Evolutionary conservation across 92 coral and sea anemone genomes (phyloP).

Genomic region (Actinernus sp.): DNA sequence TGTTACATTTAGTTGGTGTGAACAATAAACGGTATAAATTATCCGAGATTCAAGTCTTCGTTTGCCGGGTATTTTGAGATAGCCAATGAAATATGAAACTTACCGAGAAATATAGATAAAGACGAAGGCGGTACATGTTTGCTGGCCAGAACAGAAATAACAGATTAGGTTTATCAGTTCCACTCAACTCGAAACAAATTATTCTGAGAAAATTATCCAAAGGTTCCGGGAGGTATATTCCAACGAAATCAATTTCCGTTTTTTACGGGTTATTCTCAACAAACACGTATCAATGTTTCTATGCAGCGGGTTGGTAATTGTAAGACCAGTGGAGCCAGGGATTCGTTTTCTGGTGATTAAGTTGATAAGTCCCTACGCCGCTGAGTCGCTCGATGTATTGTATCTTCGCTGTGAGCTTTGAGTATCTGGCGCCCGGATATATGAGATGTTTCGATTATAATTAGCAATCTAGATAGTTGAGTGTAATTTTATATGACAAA

Average conservation of each 20-base stretch:
- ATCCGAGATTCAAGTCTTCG: no score
- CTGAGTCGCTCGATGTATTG: not conserved
- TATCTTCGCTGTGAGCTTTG: no score
- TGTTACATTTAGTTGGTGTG: no score
- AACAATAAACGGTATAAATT: no score
- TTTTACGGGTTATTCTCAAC: not conserved
- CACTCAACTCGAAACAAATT: not conserved
- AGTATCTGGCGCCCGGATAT: no score
- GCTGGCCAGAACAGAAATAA: no score
- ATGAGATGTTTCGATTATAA: not conserved
- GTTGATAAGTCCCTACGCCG: slow-evolving; percentile 3
- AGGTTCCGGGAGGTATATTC: slow-evolving; percentile 1
- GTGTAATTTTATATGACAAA: not conserved
- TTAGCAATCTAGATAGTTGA: slow-evolving; percentile 5
- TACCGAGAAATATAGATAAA: no score
- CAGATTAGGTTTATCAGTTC: not conserved
- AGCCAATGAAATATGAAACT: no score
- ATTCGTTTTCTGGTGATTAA: not conserved
- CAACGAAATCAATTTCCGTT: not conserved
- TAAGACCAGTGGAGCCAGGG: slow-evolving; percentile 1
- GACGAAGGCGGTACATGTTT: no score
- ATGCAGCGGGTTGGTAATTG: not conserved
- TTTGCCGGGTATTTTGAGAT: no score
- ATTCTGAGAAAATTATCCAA: slow-evolving; percentile 1
- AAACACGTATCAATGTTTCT: slow-evolving; percentile 4